A percentile compares a stretch with the other conserved stretches of the same genome.
These are phyloP conservation scores for Drosophila grimshawi DNA, from an alignment of 1,140 invertebrate species.

Conservation along the genomic window DNA sequence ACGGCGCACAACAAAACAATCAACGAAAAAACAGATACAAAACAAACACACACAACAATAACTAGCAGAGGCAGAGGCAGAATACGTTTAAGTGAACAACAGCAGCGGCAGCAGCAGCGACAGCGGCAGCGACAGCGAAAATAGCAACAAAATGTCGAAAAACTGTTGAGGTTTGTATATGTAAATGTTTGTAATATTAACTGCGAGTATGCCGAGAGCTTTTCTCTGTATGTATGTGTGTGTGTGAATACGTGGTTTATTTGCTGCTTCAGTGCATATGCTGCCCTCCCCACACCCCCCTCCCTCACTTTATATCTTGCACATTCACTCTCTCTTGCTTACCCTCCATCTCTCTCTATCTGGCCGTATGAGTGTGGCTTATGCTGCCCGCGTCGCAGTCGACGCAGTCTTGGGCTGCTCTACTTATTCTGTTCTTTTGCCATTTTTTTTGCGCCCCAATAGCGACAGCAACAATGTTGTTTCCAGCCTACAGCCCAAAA, in stretches of 20 bases:
- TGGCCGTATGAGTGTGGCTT: slow-evolving; percentile 51
- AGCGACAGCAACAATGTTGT: slow-evolving; percentile 69
- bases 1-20: slow-evolving; percentile 64
- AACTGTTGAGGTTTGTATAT: slow-evolving; percentile 73
- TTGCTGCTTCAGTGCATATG: slow-evolving; percentile 79
- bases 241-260: slow-evolving; percentile 77
- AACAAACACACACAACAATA: slow-evolving; percentile 64
- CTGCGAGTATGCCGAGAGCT: slow-evolving; percentile 28
- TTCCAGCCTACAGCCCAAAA: slow-evolving; percentile 69
- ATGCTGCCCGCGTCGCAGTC: slow-evolving; percentile 60
- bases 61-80: slow-evolving; percentile 35
- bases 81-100: slow-evolving; percentile 64
- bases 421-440: slow-evolving; percentile 77
- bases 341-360: slow-evolving; percentile 3
- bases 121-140: slow-evolving; percentile 55
- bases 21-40: slow-evolving; percentile 71
- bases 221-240: slow-evolving; percentile 41
- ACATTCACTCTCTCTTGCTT: slow-evolving; percentile 28
- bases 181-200: slow-evolving; percentile 29
- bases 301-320: slow-evolving; percentile 1
- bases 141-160: slow-evolving; percentile 79
- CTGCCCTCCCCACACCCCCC: slow-evolving; percentile 25
- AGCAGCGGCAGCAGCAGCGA: slow-evolving; percentile 41
- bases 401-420: slow-evolving; percentile 68
- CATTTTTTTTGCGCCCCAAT: slow-evolving; percentile 66